Evolutionary conservation across 2,113 vertebrate species (phyloP).

Genomic region (Marcusenius ussheri): DNA sequence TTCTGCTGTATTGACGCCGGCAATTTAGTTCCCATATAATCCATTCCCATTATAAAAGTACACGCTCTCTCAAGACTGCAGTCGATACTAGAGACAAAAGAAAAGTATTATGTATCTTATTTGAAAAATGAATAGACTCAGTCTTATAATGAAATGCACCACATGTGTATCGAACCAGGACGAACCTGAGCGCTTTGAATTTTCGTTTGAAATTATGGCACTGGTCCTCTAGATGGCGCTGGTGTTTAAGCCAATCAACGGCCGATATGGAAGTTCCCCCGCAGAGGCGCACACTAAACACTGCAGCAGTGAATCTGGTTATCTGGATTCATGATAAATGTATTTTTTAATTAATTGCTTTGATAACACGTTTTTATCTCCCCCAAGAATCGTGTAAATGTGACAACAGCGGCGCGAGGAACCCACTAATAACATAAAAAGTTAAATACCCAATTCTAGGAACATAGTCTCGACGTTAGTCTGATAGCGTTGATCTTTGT

Average conservation of each 20-base stretch:
- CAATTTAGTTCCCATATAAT: neutral
- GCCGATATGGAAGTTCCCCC: neutral
- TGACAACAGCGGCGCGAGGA: neutral
- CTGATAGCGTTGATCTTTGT: neutral
- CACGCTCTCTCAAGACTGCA: neutral
- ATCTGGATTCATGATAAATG: neutral
- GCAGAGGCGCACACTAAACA: neutral
- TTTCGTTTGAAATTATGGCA: neutral
- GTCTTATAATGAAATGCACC: neutral
- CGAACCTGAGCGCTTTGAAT: neutral
- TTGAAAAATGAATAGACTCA: neutral
- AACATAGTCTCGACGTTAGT: neutral
- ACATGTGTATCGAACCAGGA: neutral
- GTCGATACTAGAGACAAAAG: neutral
- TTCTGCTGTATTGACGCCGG: neutral
- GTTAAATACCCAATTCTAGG: neutral
- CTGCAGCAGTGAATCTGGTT: neutral
- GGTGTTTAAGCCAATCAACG: neutral
- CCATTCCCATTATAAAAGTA: slow-evolving; percentile 6
- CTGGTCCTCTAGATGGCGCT: neutral
- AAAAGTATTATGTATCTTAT: neutral
- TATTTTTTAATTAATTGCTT: neutral
- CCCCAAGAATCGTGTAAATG: neutral
- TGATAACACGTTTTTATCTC: neutral
- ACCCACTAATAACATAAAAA: neutral